Evolutionary conservation across 1,140 invertebrate genomes (phyloP).

Genomic region (Centruroides sculpturatus): DNA sequence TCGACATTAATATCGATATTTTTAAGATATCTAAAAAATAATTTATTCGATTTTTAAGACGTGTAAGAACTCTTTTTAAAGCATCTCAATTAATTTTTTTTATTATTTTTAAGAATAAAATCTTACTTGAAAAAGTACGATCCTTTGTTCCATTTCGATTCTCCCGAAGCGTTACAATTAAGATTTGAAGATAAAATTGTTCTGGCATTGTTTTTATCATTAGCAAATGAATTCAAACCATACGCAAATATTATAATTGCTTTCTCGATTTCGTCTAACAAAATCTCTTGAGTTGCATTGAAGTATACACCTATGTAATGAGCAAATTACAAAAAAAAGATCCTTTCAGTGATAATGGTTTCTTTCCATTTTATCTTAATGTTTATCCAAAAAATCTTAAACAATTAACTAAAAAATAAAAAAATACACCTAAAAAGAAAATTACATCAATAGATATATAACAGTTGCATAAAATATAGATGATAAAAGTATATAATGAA

Average conservation of each 20-base stretch:
- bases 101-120: not conserved
- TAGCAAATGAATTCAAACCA: slow-evolving; percentile 70
- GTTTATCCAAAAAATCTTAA: not conserved
- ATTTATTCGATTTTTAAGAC: not conserved
- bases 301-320: slow-evolving; percentile 62
- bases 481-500: not conserved
- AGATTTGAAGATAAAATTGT: slow-evolving; percentile 61
- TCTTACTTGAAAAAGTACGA: slow-evolving; percentile 48
- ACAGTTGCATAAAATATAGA: not conserved
- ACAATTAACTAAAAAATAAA: not conserved
- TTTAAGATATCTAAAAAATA: slow-evolving; percentile 5
- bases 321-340: too few species aligned
- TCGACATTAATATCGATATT: not conserved
- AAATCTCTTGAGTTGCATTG: slow-evolving; percentile 60
- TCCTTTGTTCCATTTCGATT: slow-evolving; percentile 58
- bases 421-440: too few species aligned
- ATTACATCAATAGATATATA: not conserved
- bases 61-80: too few species aligned
- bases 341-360: too few species aligned
- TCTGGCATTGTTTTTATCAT: slow-evolving; percentile 44
- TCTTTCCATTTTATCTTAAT: not conserved
- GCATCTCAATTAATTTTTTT: not conserved
- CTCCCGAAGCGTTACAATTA: slow-evolving; percentile 52
- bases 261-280: slow-evolving; percentile 71
- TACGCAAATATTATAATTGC: slow-evolving; percentile 81